phyloP scores from a whole-genome alignment of 2,113 vertebrate genomes.

The Anoplopoma fimbria region DNA sequence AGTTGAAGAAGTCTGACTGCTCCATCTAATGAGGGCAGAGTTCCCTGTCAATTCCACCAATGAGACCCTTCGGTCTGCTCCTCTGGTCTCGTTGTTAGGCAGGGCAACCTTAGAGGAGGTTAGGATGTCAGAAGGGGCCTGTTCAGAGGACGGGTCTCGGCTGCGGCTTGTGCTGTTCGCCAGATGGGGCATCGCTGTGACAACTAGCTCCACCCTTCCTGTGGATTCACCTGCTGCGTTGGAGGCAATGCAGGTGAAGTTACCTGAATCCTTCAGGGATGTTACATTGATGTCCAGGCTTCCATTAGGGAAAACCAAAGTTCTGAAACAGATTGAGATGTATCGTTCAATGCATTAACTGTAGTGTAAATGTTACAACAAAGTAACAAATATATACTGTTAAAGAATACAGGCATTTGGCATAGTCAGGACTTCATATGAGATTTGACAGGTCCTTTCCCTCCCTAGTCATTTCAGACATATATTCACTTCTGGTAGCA shows the following conservation, averaged over 20 bases:
- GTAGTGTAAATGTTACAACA: not conserved
- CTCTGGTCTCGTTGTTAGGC: constrained; percentile 80
- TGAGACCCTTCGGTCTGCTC: constrained; percentile 82
- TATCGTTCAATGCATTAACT: not conserved
- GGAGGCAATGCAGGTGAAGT: constrained; percentile 94
- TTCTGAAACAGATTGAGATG: constrained; percentile 74
- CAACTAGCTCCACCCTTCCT: constrained; percentile 87
- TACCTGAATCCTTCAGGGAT: constrained; percentile 84
- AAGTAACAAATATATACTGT: not conserved
- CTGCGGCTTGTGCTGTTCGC: constrained; percentile 93
- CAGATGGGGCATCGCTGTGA: constrained; percentile 86
- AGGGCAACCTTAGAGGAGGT: constrained; percentile 86
- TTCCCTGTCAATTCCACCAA: constrained; percentile 91
- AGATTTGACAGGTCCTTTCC: not conserved
- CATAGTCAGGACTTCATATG: not conserved
- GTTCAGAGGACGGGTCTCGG: constrained; percentile 83
- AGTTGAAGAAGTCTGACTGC: constrained; percentile 84
- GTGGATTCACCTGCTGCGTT: constrained; percentile 95
- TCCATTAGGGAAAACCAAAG: constrained; percentile 89
- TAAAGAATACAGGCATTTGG: not conserved
- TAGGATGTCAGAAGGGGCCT: constrained; percentile 90
- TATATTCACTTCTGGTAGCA: not conserved
- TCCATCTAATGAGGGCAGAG: constrained; percentile 93
- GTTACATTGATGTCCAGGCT: constrained; percentile 90
- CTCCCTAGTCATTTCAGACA: not conserved